A percentile compares a stretch with the other conserved stretches of the same genome.
These are phyloP conservation scores for Drosophila nannoptera DNA, from an alignment of 1,140 invertebrate genomes.

Conservation along the genomic window DNA sequence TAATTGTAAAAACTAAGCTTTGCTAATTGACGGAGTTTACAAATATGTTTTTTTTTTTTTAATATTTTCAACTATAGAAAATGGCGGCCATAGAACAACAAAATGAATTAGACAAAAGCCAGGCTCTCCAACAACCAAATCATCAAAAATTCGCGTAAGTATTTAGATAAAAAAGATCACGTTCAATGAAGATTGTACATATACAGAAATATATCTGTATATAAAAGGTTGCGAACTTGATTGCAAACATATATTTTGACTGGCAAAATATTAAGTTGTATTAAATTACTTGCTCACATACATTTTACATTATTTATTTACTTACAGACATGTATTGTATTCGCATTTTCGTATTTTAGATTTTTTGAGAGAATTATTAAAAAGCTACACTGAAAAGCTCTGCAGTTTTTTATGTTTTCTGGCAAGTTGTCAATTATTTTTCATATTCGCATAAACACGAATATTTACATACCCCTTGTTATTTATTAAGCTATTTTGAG, in stretches of 20 bases:
- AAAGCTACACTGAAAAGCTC: conserved; percentile 3
- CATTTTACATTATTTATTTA: neutral
- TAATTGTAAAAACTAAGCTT: no score
- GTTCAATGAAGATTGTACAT: neutral
- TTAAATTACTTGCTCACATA: no score
- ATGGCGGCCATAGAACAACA: conserved; percentile 41
- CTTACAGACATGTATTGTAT: neutral
- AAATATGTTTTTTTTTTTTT: neutral
- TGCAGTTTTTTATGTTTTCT: conserved; percentile 29
- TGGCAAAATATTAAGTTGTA: no score
- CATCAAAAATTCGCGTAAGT: conserved; percentile 69
- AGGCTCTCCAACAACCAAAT: conserved; percentile 49
- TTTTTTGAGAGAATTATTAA: neutral
- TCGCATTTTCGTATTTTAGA: conserved; percentile 3
- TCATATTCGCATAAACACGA: conserved; percentile 34
- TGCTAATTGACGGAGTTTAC: no score
- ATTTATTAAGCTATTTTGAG: neutral
- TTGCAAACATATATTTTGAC: no score
- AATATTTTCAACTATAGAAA: conserved; percentile 39
- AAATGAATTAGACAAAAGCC: neutral
- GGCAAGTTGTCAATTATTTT: conserved; percentile 61
- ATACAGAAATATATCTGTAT: neutral
- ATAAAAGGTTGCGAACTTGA: neutral
- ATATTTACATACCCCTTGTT: conserved; percentile 23
- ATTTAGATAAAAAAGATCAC: conserved; percentile 36